Evolutionary conservation across 2,113 vertebrate genomes (phyloP).

Genomic region (Agelaius tricolor): DNA sequence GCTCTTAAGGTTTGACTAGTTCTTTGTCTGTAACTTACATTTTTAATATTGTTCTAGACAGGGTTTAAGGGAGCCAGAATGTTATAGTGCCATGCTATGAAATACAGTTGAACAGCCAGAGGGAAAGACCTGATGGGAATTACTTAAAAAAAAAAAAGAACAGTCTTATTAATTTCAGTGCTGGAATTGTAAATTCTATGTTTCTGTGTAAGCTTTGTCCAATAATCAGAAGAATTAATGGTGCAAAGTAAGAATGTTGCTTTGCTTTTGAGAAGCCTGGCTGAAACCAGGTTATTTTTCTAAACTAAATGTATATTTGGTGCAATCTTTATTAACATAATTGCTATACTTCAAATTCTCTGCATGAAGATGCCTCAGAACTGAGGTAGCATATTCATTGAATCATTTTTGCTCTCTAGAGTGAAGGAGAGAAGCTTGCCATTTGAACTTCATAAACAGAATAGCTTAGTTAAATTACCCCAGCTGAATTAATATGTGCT

Average conservation of each 20-base stretch:
- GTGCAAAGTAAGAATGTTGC: constrained; percentile 11
- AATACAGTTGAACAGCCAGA: constrained; percentile 44
- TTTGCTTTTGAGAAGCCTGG: constrained; percentile 46
- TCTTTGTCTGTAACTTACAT: constrained; percentile 66
- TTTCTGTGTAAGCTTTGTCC: neutral
- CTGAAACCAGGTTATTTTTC: constrained; percentile 29
- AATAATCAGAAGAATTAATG: constrained; percentile 24
- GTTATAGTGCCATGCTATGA: constrained; percentile 55
- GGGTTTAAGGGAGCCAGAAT: constrained; percentile 21
- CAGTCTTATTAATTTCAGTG: constrained; percentile 38
- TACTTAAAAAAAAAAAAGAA: neutral
- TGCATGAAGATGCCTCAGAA: neutral
- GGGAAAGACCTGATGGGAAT: constrained; percentile 18
- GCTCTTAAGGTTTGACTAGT: constrained; percentile 67
- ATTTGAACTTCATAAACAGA: constrained; percentile 7
- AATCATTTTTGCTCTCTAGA: constrained; percentile 18
- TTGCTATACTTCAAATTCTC: constrained; percentile 16
- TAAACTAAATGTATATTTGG: constrained; percentile 23
- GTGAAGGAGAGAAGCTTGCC: neutral
- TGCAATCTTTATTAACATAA: constrained; percentile 25
- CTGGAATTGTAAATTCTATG: constrained; percentile 12
- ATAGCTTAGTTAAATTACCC: neutral
- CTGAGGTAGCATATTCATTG: neutral
- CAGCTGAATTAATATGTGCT: neutral
- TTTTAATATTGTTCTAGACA: constrained; percentile 28